These are phyloP conservation scores for Acrocera orbiculus DNA, from an alignment of 2,888 invertebrate genomes.

Conservation along the genomic window DNA sequence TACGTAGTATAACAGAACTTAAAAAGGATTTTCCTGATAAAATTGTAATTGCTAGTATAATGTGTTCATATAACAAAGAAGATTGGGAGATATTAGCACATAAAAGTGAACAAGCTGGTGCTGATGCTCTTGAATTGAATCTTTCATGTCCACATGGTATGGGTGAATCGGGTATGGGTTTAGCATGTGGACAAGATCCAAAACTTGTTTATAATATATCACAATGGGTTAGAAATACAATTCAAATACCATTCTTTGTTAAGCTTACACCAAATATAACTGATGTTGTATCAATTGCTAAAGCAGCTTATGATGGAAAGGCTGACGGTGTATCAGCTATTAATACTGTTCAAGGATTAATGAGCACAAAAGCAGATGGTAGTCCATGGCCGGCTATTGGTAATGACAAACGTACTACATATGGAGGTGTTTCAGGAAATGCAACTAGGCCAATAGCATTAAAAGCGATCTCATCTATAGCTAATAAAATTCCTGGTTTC, in stretches of 20 bases:
- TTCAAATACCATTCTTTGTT: conserved; percentile 90
- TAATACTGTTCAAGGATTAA: conserved; percentile 90
- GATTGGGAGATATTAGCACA: conserved; percentile 78
- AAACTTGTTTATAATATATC: conserved; percentile 76
- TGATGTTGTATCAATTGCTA: conserved; percentile 74
- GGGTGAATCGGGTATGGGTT: conserved; percentile 96
- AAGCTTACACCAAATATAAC: conserved; percentile 98
- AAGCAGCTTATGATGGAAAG: conserved; percentile 76
- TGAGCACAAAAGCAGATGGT: conserved; percentile 66
- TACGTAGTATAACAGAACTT: conserved; percentile 66
- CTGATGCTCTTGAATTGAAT: conserved; percentile 91
- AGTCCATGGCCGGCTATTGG: conserved; percentile 87
- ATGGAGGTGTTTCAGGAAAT: conserved; percentile 87
- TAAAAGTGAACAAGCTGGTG: conserved; percentile 63
- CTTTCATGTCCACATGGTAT: conserved; percentile 97
- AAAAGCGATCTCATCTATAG: conserved; percentile 77
- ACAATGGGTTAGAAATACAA: conserved; percentile 68
- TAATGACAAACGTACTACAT: conserved; percentile 62
- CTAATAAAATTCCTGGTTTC: conserved; percentile 65
- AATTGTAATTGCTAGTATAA: conserved; percentile 86
- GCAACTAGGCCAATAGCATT: conserved; percentile 90
- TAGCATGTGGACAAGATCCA: conserved; percentile 94
- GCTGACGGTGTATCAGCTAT: conserved; percentile 94
- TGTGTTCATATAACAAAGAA: conserved; percentile 70
- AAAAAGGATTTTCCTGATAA: conserved; percentile 83